Base-by-base conservation (phyloP, 2,888 invertebrate species). In the Rhimphoctona megacephalus region DNA sequence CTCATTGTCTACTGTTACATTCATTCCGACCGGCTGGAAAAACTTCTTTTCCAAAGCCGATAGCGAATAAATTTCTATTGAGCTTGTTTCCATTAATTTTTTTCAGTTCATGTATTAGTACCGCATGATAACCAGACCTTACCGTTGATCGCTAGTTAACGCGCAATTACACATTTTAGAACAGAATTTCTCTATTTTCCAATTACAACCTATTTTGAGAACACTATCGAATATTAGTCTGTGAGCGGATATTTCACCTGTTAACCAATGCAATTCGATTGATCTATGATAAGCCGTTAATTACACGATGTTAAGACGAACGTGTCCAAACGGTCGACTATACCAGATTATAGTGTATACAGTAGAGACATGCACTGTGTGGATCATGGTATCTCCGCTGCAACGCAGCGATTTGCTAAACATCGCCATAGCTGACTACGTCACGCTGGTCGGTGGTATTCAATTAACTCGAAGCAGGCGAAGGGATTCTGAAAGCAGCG, bases 381-480 rank as follows among this genome's bases (percentile, higher is more conserved):
- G 74, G 74, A 81, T 79, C 33, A 64, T 69, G 25, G 80, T 83
- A 81, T 81, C 30, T 61, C 64, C 52, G 78, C 46, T 79, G 67
- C 19, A 67, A 69, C 36, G 78, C 57, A 61, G 77, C 43, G 78
- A 86, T 86, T 86, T 70, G 74, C 73, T 49, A 52, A 81, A 69
- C 78, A 74, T 61, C 70, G 52, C 22, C 61, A 70, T 61, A 49
- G 70, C 72, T 22, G 33, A 69, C 52, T 74, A 49, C 78, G 73
- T 57, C 54, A 57, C 80, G 80, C 78, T 67, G 61, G 52, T 73
- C 74, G 74, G 72, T 84, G 84, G 86, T 86, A 88, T 88, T 89
- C 89, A 89, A 89, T 89, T 89, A 89, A 89, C 86, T 88, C 85
- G 88, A 81, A 88, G 78, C 88, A 61, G 85, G 81, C 88, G 81